A percentile compares a stretch with the other conserved stretches of the same genome.
phyloP scores from a whole-genome alignment of 2,888 invertebrate genomes.

The Plemyria rubiginata region DNA sequence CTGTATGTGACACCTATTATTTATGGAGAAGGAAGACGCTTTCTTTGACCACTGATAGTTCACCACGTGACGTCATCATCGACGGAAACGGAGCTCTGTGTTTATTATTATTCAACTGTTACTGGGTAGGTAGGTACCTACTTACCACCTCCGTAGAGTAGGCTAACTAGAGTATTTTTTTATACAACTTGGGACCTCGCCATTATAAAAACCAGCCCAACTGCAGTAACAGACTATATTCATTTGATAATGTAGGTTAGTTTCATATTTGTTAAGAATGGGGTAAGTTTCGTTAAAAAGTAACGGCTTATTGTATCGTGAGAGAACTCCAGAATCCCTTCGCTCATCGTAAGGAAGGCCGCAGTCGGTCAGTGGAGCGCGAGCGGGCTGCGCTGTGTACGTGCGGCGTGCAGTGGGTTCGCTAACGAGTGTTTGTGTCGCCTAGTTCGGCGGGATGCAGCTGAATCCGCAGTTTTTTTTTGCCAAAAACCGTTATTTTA shows the following conservation, averaged over 20 bases:
- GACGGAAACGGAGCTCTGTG: too few relatives aligned
- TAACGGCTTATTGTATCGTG: slow-evolving; percentile 32
- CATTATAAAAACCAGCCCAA: too few relatives aligned
- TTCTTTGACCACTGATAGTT: too few relatives aligned
- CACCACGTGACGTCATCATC: too few relatives aligned
- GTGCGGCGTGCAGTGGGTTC: background rate
- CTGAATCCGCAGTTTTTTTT: slow-evolving; percentile 76
- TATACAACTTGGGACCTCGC: too few relatives aligned
- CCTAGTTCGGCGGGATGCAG: slow-evolving; percentile 53
- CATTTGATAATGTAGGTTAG: background rate
- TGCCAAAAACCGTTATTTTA: slow-evolving; percentile 79
- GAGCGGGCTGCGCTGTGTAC: slow-evolving; percentile 2
- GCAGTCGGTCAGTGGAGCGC: slow-evolving; percentile 32
- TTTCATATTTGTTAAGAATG: slow-evolving; percentile 1
- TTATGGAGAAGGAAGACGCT: too few relatives aligned
- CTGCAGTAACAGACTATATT: slow-evolving; percentile 1
- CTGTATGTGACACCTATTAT: too few relatives aligned
- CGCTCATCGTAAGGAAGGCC: background rate
- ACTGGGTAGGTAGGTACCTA: too few relatives aligned
- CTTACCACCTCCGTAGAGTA: too few relatives aligned
- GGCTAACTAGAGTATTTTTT: too few relatives aligned
- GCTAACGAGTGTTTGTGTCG: slow-evolving; percentile 52
- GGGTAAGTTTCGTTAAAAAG: background rate
- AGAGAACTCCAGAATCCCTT: slow-evolving; percentile 29
- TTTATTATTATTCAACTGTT: too few relatives aligned